These are phyloP conservation scores for Cephalopholis sonnerati DNA, from an alignment of 2,113 vertebrate species.

Conservation along the genomic window DNA sequence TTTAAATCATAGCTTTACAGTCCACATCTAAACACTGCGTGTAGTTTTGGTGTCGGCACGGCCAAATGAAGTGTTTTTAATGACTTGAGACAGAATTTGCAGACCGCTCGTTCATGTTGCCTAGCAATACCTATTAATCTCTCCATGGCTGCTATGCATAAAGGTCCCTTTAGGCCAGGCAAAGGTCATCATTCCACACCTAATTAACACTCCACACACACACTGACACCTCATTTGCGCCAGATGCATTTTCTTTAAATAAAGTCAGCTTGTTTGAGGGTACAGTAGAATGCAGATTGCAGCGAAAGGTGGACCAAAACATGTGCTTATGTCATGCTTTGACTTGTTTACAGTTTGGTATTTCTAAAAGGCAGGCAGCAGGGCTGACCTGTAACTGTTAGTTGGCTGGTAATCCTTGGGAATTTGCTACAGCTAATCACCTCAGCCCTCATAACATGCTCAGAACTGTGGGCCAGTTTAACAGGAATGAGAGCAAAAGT, in stretches of 20 bases:
- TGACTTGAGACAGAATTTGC: conserved; percentile 70
- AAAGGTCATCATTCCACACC: conserved; percentile 78
- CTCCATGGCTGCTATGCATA: conserved; percentile 60
- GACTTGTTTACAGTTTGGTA: conserved; percentile 77
- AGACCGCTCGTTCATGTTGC: conserved; percentile 68
- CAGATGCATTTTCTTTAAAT: conserved; percentile 44
- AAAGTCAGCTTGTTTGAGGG: conserved; percentile 15
- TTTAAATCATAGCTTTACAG: conserved; percentile 31
- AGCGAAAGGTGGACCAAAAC: conserved; percentile 46
- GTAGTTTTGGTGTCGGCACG: conserved; percentile 31
- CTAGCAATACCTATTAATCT: conserved; percentile 78
- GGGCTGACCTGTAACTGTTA: conserved; percentile 74
- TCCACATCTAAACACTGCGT: conserved; percentile 22
- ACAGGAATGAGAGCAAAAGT: conserved; percentile 55
- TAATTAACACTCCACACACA: conserved; percentile 71
- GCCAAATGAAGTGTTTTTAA: conserved; percentile 66
- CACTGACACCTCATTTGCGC: conserved; percentile 35
- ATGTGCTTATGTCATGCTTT: conserved; percentile 76
- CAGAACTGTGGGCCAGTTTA: conserved; percentile 44
- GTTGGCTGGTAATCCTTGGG: conserved; percentile 72
- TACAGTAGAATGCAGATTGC: conserved; percentile 52
- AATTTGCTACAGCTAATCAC: conserved; percentile 76
- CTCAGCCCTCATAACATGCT: conserved; percentile 40
- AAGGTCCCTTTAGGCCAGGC: conserved; percentile 64
- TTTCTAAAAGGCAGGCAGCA: conserved; percentile 63